These are phyloP conservation scores for Aleiodes alternator DNA, from an alignment of 2,888 invertebrate genomes.

Conservation along the genomic window DNA sequence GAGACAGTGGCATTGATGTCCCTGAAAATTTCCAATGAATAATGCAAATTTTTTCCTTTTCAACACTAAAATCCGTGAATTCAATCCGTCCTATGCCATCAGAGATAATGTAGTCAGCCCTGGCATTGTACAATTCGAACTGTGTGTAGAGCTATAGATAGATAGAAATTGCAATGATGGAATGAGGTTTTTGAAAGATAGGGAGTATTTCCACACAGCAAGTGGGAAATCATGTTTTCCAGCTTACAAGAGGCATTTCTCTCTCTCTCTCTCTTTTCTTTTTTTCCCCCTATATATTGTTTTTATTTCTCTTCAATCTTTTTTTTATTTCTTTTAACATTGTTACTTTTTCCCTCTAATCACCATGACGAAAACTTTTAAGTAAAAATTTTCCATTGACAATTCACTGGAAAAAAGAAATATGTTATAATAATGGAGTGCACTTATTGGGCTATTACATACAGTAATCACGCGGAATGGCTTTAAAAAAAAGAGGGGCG, in stretches of 20 bases:
- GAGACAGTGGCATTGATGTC: background rate
- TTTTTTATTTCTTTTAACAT: slow-evolving; percentile 2
- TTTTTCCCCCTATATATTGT: slow-evolving; percentile 18
- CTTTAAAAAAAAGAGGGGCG: too few species aligned
- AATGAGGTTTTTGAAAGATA: slow-evolving; percentile 50
- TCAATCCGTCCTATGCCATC: slow-evolving; percentile 53
- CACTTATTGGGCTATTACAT: too few species aligned
- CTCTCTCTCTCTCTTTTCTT: slow-evolving; percentile 28
- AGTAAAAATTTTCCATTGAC: too few species aligned
- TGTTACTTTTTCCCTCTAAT: background rate
- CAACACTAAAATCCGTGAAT: slow-evolving; percentile 53
- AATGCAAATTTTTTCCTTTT: slow-evolving; percentile 52
- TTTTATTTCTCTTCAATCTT: too few species aligned
- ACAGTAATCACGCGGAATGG: too few species aligned
- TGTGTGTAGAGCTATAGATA: slow-evolving; percentile 8
- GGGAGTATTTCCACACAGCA: slow-evolving; percentile 53
- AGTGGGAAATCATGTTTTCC: slow-evolving; percentile 63
- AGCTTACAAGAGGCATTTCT: slow-evolving; percentile 52
- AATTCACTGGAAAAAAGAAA: too few species aligned
- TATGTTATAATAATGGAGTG: too few species aligned
- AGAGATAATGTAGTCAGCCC: slow-evolving; percentile 54
- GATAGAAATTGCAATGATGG: slow-evolving; percentile 38
- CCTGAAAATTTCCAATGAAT: slow-evolving; percentile 48
- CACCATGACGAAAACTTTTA: too few species aligned
- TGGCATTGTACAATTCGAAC: slow-evolving; percentile 22